Base-by-base conservation (phyloP, 1,140 invertebrate species). In the Chironomus tepperi region DNA sequence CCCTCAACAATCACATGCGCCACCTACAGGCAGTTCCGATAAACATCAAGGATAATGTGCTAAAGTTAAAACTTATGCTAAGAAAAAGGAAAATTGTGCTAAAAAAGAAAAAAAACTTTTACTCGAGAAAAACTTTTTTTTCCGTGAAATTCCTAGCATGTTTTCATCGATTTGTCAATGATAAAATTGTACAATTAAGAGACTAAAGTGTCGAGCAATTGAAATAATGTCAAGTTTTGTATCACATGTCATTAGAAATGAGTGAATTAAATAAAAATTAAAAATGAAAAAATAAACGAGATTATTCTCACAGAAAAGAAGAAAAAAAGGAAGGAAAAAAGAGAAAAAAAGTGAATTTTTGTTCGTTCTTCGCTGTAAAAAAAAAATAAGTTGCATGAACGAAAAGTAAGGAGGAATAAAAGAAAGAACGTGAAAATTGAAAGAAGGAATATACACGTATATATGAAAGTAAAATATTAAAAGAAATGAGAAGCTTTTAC, bases 401-500 rank as follows among this genome's bases (percentile, higher is more conserved):
- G 24, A 34, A 34, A 34, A 34, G 24, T 34, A 34, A 57, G 9
- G 47, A 12, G 47, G n/a, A 57, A n/a, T 57, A n/a, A 57, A 57
- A 21, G 65, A 1, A 19, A 19, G 16, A 18, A 18, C 9, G 16
- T 70, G 65, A 19, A 70, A 70, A 70, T 2, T 21, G 65, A 3
- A 16, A 19, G 8, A 34, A 34, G 24, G 24, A 70, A 70, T 18
- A 70, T 19, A 19, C 18, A 18, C 16, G 19, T 18, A 70, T 19
- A 19, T 70, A 18, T 5, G 19, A 19, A 70, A 70, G 16, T 7
- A 19, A 19, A 19, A 19, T 18, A 18, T 9, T 19, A 3, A 19
- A 70, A 70, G 65, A 70, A 18, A 70, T 70, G 65, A 70, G 10
- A 70, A 70, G 16, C 65, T 70, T 70, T 70, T 70, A 70, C 18